These are phyloP conservation scores for Ciconia nigra DNA, from an alignment of 2,797 vertebrate genomes.

Conservation along the genomic window DNA sequence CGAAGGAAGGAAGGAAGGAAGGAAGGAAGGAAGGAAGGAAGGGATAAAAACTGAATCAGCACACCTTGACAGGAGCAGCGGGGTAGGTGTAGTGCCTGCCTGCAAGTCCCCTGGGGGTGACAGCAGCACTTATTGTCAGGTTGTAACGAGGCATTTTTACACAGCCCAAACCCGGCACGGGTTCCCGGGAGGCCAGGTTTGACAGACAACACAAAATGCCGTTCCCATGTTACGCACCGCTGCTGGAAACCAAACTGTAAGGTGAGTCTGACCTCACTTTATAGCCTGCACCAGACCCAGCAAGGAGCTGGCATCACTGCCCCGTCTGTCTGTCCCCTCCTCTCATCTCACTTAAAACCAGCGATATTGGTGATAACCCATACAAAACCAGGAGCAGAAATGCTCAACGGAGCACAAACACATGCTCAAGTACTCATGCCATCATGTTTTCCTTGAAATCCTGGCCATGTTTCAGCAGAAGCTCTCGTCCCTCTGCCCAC, in stretches of 20 bases:
- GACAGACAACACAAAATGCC: not conserved
- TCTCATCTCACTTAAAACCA: not conserved
- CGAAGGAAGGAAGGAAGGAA: no score
- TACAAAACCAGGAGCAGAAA: not conserved
- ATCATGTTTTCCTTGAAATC: not conserved
- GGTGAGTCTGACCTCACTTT: not conserved
- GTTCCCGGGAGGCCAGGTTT: not conserved
- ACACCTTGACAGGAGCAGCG: not conserved
- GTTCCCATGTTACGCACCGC: not conserved
- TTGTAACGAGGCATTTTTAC: rapidly evolving
- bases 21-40: not conserved
- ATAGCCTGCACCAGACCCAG: not conserved
- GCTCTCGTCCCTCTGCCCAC: not conserved
- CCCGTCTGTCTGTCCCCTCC: rapidly evolving
- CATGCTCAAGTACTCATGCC: not conserved
- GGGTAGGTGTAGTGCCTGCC: no score
- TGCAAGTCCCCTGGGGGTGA: not conserved
- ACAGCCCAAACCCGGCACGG: rapidly evolving
- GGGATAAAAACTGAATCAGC: not conserved
- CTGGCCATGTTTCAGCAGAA: not conserved
- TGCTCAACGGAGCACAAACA: not conserved
- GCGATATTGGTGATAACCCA: rapidly evolving
- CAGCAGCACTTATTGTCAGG: not conserved
- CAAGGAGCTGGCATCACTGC: not conserved
- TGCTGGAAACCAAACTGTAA: not conserved